Evolutionary conservation across 1,140 invertebrate genomes (phyloP), one percentile per base, ranked within the genome.

Genomic region (Anoplophora glabripennis): DNA sequence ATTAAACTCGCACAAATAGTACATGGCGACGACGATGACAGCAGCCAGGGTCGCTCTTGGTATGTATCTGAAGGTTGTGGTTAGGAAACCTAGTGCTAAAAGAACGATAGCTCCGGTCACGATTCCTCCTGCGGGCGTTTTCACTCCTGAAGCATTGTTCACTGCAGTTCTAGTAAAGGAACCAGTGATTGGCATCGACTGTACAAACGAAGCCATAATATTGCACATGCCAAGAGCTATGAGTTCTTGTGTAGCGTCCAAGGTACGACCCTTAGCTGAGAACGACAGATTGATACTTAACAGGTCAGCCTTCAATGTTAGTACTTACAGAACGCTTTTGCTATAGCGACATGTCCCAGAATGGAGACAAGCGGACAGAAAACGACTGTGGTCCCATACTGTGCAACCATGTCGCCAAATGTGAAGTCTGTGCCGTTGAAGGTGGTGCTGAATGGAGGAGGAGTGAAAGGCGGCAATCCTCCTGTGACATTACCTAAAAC

Each of bases 121-220:
- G 15, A 93, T 73, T 8, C 92, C 92, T 12, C 90, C 91, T 53
- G 92, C 82, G 3, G 91, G 85, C 1, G 93, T 95, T 67, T 83
- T 81, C 0, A 96, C 94, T 15, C 94, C 94, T 65, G 92, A 94
- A 18, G 90, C 88, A 70, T 93, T 87, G 77, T 96, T 96, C 1
- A 98, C 86, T 1, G 94, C 94, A 14, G 93, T 94, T 63, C 92
- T 81, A 0, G 89, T 90, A 76, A 94, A 93, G 46, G 90, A 93
- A 41, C 90, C 94, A 0, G 94, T 93, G 0, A 89, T 83, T 3
- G 94, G 94, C 80, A 93, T 91, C 0, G 93, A 94, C 4, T 83
- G 83, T 12, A 94, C 85, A 74, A 97, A 96, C 44, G 91, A 89
- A 60, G 93, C 88, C 9, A 89, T 75, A 36, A 96, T 76, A 77